Evolutionary conservation across 2,888 invertebrate species (phyloP).

Genomic region (Drosophila monieri): DNA sequence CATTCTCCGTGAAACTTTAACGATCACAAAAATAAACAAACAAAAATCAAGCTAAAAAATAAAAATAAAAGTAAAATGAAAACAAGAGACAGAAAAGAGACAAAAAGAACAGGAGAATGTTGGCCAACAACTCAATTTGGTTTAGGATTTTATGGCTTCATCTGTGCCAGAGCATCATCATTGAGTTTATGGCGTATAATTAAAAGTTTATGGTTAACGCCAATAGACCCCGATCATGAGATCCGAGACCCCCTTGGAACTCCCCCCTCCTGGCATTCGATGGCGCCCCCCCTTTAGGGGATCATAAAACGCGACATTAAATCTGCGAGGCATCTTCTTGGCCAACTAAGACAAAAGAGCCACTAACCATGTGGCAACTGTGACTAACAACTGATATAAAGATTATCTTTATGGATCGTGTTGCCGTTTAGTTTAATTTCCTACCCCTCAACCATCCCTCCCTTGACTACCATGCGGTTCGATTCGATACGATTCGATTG

Average conservation of each 20-base stretch:
- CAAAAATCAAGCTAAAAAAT: neutral
- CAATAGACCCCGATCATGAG: neutral
- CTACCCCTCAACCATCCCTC: conserved; percentile 4
- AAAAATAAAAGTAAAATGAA: neutral
- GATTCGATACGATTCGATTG: conserved; percentile 18
- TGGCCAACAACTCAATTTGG: conserved; percentile 69
- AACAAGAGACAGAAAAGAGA: neutral
- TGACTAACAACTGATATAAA: conserved; percentile 40
- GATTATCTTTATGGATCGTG: conserved; percentile 55
- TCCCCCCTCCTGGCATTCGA: neutral
- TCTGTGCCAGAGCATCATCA: conserved; percentile 38
- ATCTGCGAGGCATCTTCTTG: conserved; percentile 52
- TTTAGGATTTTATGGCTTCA: conserved; percentile 70
- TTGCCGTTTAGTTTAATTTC: conserved; percentile 50
- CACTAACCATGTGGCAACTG: conserved; percentile 1
- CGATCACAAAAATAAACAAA: conserved; percentile 13
- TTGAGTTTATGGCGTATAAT: conserved; percentile 52
- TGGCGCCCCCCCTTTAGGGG: conserved; percentile 6
- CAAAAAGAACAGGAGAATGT: conserved; percentile 39
- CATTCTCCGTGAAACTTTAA: conserved; percentile 23
- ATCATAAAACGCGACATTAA: conserved; percentile 49
- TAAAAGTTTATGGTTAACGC: conserved; percentile 68
- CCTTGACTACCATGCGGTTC: conserved; percentile 5
- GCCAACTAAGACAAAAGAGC: conserved; percentile 44
- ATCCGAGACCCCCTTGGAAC: neutral